These are phyloP conservation scores for Potamarius usumacintae DNA, from an alignment of 2,113 vertebrate genomes.

Conservation along the genomic window DNA sequence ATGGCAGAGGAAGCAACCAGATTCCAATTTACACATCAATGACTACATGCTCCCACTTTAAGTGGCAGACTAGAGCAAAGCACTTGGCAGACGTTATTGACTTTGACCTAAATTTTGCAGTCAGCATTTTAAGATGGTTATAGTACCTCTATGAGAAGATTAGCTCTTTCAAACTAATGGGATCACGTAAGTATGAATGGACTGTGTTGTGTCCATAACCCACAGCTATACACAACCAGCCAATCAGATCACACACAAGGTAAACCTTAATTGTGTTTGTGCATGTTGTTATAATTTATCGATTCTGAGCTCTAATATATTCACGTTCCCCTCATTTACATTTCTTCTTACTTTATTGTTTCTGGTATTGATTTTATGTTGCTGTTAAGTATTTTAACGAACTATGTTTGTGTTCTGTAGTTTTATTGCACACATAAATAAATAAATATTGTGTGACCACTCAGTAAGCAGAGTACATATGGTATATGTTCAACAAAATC, in stretches of 20 bases:
- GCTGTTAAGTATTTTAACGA: not conserved
- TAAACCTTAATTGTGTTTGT: not conserved
- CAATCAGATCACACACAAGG: not conserved
- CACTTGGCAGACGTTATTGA: not conserved
- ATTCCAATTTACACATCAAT: constrained; percentile 29
- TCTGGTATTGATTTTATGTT: not conserved
- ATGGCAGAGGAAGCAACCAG: not conserved
- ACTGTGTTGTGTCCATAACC: not conserved
- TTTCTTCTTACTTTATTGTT: not conserved
- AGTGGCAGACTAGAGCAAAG: not conserved
- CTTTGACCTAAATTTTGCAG: not conserved
- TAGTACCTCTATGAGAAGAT: not conserved
- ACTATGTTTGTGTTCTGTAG: not conserved
- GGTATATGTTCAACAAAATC: not conserved
- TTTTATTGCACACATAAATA: not conserved
- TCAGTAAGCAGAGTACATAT: not conserved
- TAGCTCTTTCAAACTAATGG: not conserved
- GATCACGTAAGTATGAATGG: not conserved
- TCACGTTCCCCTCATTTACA: not conserved
- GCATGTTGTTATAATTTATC: not conserved
- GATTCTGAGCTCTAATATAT: not conserved
- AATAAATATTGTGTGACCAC: not conserved
- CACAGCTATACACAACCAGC: not conserved
- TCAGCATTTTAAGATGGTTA: not conserved
- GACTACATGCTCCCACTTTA: not conserved